Conservation (phyloP, 2,797 vertebrate genomes). For the Menidia menidia region DNA sequence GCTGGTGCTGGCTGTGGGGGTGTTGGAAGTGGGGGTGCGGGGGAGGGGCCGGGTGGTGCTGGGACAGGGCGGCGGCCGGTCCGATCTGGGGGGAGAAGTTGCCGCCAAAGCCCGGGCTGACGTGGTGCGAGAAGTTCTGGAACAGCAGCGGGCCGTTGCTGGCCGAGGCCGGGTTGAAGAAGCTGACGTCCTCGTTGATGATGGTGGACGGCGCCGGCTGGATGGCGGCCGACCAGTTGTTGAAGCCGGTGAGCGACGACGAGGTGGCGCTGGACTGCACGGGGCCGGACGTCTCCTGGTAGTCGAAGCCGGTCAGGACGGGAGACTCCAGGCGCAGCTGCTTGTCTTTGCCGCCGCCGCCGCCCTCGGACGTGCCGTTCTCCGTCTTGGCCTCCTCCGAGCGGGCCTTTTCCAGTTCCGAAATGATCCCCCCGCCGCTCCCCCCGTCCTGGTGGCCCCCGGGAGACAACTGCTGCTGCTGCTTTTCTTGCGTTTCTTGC, state of each 20-base stretch:
- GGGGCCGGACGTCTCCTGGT: slow-evolving; percentile 91
- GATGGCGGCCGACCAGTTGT: slow-evolving; percentile 99
- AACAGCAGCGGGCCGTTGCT: slow-evolving; percentile 98
- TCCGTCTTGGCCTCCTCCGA: slow-evolving; percentile 93
- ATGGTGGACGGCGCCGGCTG: slow-evolving; percentile 94
- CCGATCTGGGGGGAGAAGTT: slow-evolving; percentile 99
- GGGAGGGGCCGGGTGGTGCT: slow-evolving; percentile 93
- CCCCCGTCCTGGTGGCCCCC: slow-evolving; percentile 91
- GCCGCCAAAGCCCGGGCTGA: slow-evolving; percentile 96
- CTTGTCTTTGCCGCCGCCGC: slow-evolving; percentile 93
- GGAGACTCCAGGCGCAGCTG: slow-evolving; percentile 96
- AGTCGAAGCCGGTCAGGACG: slow-evolving; percentile 95
- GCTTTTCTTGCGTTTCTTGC: slow-evolving; percentile 96
- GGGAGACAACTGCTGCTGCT: slow-evolving; percentile 94
- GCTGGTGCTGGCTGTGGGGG: slow-evolving; percentile 97
- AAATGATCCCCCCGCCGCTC: slow-evolving; percentile 86
- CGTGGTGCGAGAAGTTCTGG: slow-evolving; percentile 99
- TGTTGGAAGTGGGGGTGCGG: slow-evolving; percentile 93
- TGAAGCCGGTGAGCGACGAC: slow-evolving; percentile 94
- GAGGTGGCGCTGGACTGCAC: slow-evolving; percentile 94
- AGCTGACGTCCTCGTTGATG: slow-evolving; percentile 97
- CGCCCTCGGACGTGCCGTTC: slow-evolving; percentile 87
- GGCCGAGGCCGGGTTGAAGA: slow-evolving; percentile 97
- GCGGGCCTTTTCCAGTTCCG: slow-evolving; percentile 94
- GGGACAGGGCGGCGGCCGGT: slow-evolving; percentile 89